A percentile compares a stretch with the other conserved stretches of the same genome.
Conservation (phyloP, 2,113 vertebrate species). For the Cepphus grylle region DNA sequence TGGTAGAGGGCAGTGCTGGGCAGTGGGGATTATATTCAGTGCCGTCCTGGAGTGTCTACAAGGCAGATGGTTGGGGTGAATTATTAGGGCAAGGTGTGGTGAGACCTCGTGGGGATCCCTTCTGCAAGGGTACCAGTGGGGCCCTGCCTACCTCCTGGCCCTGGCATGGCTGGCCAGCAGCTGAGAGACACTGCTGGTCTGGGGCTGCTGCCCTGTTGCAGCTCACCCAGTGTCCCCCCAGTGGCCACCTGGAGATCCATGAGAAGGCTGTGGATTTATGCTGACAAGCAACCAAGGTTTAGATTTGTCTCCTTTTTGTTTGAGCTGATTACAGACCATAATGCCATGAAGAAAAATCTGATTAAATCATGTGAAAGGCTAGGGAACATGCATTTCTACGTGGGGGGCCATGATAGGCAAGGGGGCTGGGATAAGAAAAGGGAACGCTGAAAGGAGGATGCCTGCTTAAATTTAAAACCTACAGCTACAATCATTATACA, state of each 20-base stretch:
- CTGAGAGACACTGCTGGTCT: too few species aligned
- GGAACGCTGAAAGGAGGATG: background rate
- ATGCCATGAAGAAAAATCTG: background rate
- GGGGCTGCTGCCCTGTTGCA: background rate
- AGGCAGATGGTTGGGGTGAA: background rate
- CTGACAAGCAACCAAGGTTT: background rate
- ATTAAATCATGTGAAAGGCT: background rate
- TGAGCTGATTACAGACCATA: background rate
- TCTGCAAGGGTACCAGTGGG: background rate
- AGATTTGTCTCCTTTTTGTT: background rate
- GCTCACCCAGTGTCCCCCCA: background rate
- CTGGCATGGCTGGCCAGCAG: background rate
- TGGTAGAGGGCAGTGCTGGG: background rate
- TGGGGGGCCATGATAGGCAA: background rate
- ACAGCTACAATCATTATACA: background rate
- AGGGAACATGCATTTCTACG: background rate
- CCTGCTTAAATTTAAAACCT: background rate
- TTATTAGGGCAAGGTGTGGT: background rate
- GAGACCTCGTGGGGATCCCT: rapidly evolving
- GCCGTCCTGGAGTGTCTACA: rapidly evolving
- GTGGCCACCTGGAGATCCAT: background rate
- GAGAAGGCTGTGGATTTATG: background rate
- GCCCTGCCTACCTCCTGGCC: background rate
- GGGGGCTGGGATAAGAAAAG: background rate
- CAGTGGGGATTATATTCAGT: background rate